Percentiles rank a stretch among this genome's conserved stretches.
Conservation (phyloP, 2,797 vertebrate species). For the Cryptoprocta ferox region DNA sequence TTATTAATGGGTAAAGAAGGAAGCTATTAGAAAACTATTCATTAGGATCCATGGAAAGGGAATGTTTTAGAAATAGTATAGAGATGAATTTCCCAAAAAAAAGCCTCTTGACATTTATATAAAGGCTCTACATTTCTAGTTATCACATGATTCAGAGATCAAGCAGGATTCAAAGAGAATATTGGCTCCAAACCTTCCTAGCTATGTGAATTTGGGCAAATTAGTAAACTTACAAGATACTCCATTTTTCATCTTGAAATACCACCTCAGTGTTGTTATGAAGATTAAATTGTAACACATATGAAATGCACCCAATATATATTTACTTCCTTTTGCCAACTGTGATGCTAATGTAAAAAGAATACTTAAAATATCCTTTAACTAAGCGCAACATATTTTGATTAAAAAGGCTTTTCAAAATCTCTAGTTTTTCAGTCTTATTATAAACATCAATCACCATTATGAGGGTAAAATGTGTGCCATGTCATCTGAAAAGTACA, state of each 20-base stretch:
- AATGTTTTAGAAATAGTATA: not conserved
- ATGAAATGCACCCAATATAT: not conserved
- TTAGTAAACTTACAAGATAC: not conserved
- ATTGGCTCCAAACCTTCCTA: not conserved
- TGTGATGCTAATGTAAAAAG: not conserved
- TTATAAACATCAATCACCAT: not conserved
- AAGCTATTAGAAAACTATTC: not conserved
- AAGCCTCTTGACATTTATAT: not conserved
- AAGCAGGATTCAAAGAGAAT: not conserved
- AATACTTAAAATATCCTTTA: not conserved
- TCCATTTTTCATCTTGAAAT: not conserved
- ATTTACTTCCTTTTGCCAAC: not conserved
- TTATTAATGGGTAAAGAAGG: not conserved
- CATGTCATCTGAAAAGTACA: not conserved
- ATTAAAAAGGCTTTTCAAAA: not conserved
- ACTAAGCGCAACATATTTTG: not conserved
- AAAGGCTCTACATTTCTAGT: not conserved
- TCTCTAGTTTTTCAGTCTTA: not conserved
- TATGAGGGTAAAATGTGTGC: not conserved
- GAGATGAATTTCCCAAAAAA: not conserved
- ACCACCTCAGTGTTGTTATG: not conserved
- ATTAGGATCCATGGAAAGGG: not conserved
- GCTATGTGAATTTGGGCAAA: not conserved
- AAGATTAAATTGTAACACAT: not conserved
- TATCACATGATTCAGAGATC: not conserved